These are phyloP conservation scores for Steinernema feltiae DNA, from an alignment of 1,140 invertebrate genomes.

Conservation along the genomic window DNA sequence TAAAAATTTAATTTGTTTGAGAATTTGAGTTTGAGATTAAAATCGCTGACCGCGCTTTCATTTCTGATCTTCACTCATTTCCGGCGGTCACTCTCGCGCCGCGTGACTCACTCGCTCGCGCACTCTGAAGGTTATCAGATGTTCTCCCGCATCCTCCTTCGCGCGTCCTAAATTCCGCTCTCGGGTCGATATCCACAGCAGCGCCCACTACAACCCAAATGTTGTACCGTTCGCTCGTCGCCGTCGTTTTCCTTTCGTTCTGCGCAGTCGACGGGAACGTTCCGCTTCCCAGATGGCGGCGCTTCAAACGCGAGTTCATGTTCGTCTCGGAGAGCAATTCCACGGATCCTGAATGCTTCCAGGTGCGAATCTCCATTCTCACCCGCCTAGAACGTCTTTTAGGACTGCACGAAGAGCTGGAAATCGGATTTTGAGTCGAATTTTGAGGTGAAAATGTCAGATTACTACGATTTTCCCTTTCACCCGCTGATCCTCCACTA, in stretches of 20 bases:
- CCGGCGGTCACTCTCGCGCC: too few species aligned
- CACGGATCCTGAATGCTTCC: slow-evolving; percentile 52
- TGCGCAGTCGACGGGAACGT: not conserved
- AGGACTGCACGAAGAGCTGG: slow-evolving; percentile 54
- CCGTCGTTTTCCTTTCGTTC: not conserved
- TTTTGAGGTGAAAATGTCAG: slow-evolving; percentile 43
- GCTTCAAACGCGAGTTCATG: slow-evolving; percentile 54
- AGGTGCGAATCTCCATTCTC: slow-evolving; percentile 27
- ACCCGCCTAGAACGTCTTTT: slow-evolving; percentile 18
- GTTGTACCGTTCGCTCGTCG: not conserved
- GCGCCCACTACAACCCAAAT: not conserved
- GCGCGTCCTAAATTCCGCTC: not conserved
- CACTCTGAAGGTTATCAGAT: slow-evolving; percentile 10
- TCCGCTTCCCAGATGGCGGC: not conserved
- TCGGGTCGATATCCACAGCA: not conserved
- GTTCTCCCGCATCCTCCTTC: too few species aligned
- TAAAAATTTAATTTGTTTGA: not conserved
- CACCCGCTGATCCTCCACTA: slow-evolving; percentile 52
- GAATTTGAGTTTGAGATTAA: too few species aligned
- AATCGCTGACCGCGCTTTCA: too few species aligned
- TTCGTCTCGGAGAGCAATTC: slow-evolving; percentile 47
- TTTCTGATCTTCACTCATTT: too few species aligned
- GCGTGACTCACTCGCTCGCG: too few species aligned
- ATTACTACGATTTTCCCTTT: slow-evolving; percentile 57
- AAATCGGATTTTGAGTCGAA: slow-evolving; percentile 42